Percentiles rank a stretch among this genome's conserved stretches.
Evolutionary conservation across 2,888 invertebrate species (phyloP).

Genomic region (Rhopalosiphum nymphaeae): DNA sequence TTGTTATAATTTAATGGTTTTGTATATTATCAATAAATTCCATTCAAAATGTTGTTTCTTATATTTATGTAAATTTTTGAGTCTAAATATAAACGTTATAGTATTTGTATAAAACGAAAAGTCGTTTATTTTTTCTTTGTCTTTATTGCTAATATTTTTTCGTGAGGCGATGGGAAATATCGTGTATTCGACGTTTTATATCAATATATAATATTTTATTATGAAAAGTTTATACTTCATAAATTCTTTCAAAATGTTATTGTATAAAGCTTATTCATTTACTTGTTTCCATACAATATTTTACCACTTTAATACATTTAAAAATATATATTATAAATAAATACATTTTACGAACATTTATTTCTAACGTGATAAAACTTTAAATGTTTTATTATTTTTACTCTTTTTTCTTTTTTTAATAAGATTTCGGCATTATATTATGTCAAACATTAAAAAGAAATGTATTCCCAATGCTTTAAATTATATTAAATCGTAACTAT

Average conservation of each 20-base stretch:
- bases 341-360: neutral
- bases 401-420: no score
- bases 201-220: neutral
- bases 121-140: neutral
- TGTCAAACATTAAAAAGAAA: no score
- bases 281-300: neutral
- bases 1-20: neutral
- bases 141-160: neutral
- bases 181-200: neutral
- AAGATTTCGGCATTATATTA: no score
- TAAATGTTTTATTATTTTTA: no score
- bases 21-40: neutral
- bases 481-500: no score
- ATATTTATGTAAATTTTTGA: neutral
- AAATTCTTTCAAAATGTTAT: neutral
- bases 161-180: neutral
- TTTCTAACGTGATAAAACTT: neutral
- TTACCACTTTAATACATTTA: neutral
- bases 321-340: neutral
- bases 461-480: no score
- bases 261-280: neutral
- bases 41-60: neutral
- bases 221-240: neutral
- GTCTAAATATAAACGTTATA: neutral
- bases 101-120: neutral